These are phyloP conservation scores for Mallotus villosus DNA, from an alignment of 2,797 vertebrate species.

Conservation along the genomic window DNA sequence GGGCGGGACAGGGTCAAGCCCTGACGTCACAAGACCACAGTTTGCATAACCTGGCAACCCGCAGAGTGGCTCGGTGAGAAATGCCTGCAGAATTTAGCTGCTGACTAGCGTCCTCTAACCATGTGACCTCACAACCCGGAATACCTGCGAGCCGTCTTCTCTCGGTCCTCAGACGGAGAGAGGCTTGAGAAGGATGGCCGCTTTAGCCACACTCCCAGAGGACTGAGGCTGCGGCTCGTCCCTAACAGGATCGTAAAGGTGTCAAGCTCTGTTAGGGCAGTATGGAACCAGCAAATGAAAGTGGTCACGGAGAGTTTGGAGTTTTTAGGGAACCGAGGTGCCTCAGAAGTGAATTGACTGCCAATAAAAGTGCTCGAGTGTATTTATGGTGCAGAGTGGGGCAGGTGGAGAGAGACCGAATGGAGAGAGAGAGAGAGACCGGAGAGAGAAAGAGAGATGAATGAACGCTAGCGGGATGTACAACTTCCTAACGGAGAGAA, in stretches of 20 bases:
- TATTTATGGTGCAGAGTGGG: not conserved
- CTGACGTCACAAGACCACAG: constrained; percentile 13
- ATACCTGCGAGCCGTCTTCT: not conserved
- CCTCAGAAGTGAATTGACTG: not conserved
- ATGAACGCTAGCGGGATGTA: constrained; percentile 25
- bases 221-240: not conserved
- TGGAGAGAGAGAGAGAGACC: constrained; percentile 1
- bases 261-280: not conserved
- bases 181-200: not conserved
- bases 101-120: not conserved
- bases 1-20: constrained; percentile 25
- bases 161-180: too few relatives aligned
- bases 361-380: not conserved
- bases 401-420: constrained; percentile 4
- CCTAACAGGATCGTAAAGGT: not conserved
- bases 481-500: constrained; percentile 20
- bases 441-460: not conserved
- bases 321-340: not conserved
- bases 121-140: not conserved
- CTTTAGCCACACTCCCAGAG: not conserved
- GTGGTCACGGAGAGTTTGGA: too few relatives aligned
- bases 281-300: not conserved
- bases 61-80: constrained; percentile 16
- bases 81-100: constrained; percentile 7
- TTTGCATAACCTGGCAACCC: constrained; percentile 41